A percentile compares a stretch with the other conserved stretches of the same genome.
Evolutionary conservation across 2,113 vertebrate species (phyloP).

Genomic region (Hemibagrus wyckioides): DNA sequence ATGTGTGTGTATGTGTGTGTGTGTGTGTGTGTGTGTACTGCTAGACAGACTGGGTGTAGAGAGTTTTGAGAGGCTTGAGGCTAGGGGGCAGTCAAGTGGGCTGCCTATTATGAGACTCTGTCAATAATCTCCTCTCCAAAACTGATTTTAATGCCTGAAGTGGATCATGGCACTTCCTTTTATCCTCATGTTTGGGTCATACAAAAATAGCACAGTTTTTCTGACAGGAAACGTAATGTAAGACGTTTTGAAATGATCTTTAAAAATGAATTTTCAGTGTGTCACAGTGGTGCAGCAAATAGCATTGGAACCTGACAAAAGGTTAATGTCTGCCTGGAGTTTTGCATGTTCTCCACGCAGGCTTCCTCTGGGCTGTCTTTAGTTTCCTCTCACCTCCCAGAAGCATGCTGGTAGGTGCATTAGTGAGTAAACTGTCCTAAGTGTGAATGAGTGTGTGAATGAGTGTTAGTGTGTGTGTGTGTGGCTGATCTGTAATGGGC

Average conservation of each 20-base stretch:
- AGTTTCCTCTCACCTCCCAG: neutral
- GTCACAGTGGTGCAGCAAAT: neutral
- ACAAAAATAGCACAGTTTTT: neutral
- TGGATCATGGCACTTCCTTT: constrained; percentile 16
- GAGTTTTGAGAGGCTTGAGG: constrained; percentile 38
- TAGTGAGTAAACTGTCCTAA: neutral
- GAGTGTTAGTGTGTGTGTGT: too few species aligned
- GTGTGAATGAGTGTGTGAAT: neutral
- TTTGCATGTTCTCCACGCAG: neutral
- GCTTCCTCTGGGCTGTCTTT: neutral
- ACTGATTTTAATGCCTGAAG: neutral
- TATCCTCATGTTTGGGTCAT: neutral
- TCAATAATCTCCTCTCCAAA: constrained; percentile 49
- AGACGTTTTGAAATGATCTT: too few species aligned
- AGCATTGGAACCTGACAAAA: neutral
- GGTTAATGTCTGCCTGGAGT: neutral
- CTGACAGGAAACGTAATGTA: neutral
- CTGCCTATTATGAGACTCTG: constrained; percentile 44
- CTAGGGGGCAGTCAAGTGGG: constrained; percentile 2
- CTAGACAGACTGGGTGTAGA: neutral
- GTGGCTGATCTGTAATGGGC: neutral
- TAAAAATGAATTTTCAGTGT: too few species aligned
- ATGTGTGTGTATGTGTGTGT: neutral
- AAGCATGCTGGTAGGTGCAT: neutral
- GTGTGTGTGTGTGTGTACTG: neutral